A percentile compares a stretch with the other conserved stretches of the same genome.
Conservation (phyloP, 2,797 vertebrate species). For the Eurystomus glaucurus region DNA sequence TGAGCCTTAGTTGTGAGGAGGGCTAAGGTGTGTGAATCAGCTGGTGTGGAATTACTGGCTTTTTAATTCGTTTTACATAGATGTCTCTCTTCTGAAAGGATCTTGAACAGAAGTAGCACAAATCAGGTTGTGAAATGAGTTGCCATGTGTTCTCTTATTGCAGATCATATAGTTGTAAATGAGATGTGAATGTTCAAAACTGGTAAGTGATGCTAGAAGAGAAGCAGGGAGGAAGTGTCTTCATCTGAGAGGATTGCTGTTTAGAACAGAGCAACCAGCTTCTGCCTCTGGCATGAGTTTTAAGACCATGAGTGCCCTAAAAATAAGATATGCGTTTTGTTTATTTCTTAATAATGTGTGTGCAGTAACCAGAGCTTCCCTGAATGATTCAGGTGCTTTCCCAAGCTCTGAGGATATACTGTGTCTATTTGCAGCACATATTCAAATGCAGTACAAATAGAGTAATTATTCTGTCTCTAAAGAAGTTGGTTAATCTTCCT, state of each 20-base stretch:
- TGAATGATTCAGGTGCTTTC: constrained; percentile 15
- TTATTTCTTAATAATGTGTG: not conserved
- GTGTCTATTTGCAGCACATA: constrained; percentile 34
- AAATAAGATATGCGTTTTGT: not conserved
- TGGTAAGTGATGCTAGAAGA: not conserved
- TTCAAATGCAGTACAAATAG: not conserved
- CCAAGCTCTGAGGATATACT: not conserved
- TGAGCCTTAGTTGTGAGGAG: not conserved
- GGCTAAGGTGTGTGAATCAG: not conserved
- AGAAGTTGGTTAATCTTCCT: constrained; percentile 51
- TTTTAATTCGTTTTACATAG: not conserved
- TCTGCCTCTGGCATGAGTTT: not conserved
- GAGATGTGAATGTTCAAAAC: not conserved
- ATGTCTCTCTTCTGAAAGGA: not conserved
- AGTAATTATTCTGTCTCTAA: constrained; percentile 24
- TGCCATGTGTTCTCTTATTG: not conserved
- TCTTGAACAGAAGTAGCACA: not conserved
- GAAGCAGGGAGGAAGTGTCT: not conserved
- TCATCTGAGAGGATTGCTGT: not conserved
- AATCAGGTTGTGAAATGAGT: not conserved
- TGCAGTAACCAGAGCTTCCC: not conserved
- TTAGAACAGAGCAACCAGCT: not conserved
- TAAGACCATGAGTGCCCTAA: not conserved
- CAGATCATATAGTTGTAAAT: not conserved
- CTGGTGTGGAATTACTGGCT: not conserved